Evolutionary conservation across 2,888 invertebrate genomes (phyloP).

Genomic region (Cataglyphis cursor): DNA sequence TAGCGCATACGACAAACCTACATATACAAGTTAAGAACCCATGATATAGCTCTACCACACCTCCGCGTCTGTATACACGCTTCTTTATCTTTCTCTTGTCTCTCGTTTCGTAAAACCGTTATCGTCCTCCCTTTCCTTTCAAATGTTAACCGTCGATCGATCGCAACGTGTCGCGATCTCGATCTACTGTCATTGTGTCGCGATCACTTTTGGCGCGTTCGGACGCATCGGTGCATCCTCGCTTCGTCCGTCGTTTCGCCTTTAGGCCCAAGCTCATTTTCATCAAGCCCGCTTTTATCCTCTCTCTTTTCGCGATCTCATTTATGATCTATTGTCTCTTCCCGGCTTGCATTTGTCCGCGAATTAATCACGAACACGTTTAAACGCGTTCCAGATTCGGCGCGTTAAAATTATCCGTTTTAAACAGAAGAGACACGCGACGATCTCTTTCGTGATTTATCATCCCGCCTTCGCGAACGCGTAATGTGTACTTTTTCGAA

Average conservation of each 20-base stretch:
- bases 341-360: not conserved
- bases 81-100: slow-evolving; percentile 8
- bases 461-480: not conserved
- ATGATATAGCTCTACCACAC: slow-evolving; percentile 70
- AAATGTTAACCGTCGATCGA: slow-evolving; percentile 10
- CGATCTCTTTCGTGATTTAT: not conserved
- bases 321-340: not conserved
- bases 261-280: slow-evolving; percentile 79
- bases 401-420: not conserved
- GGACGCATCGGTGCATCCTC: slow-evolving; percentile 3
- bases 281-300: not conserved
- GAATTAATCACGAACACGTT: not conserved
- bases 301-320: not conserved
- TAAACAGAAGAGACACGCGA: not conserved
- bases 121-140: not conserved
- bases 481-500: not conserved
- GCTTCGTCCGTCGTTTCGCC: slow-evolving; percentile 20
- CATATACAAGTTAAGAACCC: slow-evolving; percentile 78
- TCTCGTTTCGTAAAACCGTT: slow-evolving; percentile 34
- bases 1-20: slow-evolving; percentile 85
- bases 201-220: slow-evolving; percentile 18
- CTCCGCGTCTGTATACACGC: slow-evolving; percentile 64
- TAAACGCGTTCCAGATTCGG: not conserved
- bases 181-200: slow-evolving; percentile 20
- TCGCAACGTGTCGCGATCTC: slow-evolving; percentile 22